Conservation (phyloP, 2,113 vertebrate genomes). For the Atherinomorus stipes region DNA sequence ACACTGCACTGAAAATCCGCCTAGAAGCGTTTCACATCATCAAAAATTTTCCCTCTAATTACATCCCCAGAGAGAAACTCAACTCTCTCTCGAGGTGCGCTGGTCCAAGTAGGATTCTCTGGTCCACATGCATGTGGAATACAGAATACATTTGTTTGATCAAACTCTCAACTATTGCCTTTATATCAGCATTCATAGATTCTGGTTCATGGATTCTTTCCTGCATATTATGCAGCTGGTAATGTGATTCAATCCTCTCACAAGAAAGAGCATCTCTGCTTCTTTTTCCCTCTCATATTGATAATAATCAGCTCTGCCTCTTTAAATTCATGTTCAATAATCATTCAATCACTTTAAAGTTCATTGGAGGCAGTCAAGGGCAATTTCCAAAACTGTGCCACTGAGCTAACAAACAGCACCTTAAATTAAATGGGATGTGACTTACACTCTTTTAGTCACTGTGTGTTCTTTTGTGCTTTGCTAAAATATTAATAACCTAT, state of each 20-base stretch:
- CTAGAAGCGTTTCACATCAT: constrained; percentile 67
- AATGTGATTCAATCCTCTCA: constrained; percentile 28
- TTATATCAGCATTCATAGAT: constrained; percentile 37
- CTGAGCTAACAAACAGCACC: constrained; percentile 26
- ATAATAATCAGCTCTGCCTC: constrained; percentile 25
- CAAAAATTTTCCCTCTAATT: constrained; percentile 69
- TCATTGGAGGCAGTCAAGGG: constrained; percentile 11
- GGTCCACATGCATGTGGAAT: constrained; percentile 39
- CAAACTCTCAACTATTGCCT: constrained; percentile 9
- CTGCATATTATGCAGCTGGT: constrained; percentile 34
- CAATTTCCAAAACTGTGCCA: constrained; percentile 18
- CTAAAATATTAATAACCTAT: constrained; percentile 63
- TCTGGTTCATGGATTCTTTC: constrained; percentile 22
- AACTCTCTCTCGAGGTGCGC: constrained; percentile 53
- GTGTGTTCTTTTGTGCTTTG: constrained; percentile 24
- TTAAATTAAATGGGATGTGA: constrained; percentile 29
- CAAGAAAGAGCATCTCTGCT: constrained; percentile 10
- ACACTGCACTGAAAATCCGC: constrained; percentile 58
- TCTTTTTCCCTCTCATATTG: constrained; percentile 18
- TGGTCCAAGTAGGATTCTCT: constrained; percentile 16
- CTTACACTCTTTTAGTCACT: not conserved
- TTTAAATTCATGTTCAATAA: constrained; percentile 27
- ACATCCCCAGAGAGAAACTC: constrained; percentile 63
- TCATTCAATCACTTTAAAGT: constrained; percentile 6
- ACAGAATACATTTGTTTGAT: constrained; percentile 51